A percentile compares a stretch with the other conserved stretches of the same genome.
Conservation (phyloP, 2,888 invertebrate species). For the Phortica magna region DNA sequence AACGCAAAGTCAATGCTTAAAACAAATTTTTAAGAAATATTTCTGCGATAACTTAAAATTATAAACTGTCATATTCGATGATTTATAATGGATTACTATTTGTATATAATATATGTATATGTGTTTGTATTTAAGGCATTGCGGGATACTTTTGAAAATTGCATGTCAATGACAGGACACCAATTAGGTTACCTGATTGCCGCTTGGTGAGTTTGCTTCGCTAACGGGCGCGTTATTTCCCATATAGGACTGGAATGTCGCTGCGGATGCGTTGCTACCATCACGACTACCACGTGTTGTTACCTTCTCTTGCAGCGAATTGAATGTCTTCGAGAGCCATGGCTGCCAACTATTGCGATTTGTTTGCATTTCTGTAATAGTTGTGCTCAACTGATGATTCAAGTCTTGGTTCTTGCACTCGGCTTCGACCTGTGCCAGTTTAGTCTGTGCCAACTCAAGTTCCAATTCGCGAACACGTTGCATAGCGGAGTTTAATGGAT, state of each 20-base stretch:
- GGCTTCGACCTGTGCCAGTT: slow-evolving; percentile 97
- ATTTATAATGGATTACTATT: too few species aligned
- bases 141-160: not conserved
- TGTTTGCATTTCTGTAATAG: slow-evolving; percentile 86
- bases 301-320: slow-evolving; percentile 77
- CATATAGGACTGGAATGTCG: slow-evolving; percentile 78
- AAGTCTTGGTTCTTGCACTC: slow-evolving; percentile 97
- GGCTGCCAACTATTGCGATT: slow-evolving; percentile 85
- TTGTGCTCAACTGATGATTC: slow-evolving; percentile 91
- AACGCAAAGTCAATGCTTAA: not conserved
- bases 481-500: slow-evolving; percentile 74
- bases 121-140: not conserved
- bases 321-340: slow-evolving; percentile 95
- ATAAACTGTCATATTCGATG: too few species aligned
- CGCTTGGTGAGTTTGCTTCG: slow-evolving; percentile 73
- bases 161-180: not conserved
- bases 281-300: slow-evolving; percentile 67
- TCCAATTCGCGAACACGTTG: slow-evolving; percentile 91
- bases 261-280: slow-evolving; percentile 45
- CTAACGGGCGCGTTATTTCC: slow-evolving; percentile 64
- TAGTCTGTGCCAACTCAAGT: slow-evolving; percentile 96
- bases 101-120: slow-evolving; percentile 4
- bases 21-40: not conserved
- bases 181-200: slow-evolving; percentile 75
- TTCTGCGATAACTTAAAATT: too few species aligned